phyloP scores from a whole-genome alignment of 2,113 vertebrate species.

The Psophia crepitans region DNA sequence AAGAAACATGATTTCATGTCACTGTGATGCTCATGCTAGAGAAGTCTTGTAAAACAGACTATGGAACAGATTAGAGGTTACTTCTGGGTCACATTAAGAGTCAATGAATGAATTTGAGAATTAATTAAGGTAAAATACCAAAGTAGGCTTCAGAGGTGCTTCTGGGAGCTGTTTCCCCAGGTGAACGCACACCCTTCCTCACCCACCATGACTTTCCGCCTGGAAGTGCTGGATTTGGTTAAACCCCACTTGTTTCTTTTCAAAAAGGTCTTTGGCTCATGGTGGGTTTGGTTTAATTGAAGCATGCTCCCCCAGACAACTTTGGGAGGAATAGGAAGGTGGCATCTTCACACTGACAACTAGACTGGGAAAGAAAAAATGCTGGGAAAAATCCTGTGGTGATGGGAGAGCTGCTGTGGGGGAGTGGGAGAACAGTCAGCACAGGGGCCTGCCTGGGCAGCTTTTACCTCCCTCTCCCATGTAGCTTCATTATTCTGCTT shows the following conservation, averaged over 20 bases:
- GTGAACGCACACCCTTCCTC: not conserved
- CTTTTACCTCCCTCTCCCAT: not conserved
- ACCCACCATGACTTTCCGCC: not conserved
- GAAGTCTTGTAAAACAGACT: not conserved
- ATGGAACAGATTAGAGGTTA: not conserved
- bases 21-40: not conserved
- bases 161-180: not conserved
- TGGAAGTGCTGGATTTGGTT: not conserved
- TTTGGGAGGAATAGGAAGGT: not conserved
- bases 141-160: not conserved
- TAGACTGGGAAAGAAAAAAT: not conserved
- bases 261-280: not conserved
- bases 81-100: not conserved
- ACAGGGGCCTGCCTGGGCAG: not conserved
- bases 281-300: not conserved
- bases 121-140: not conserved
- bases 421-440: not conserved
- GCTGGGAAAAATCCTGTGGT: not conserved
- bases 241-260: not conserved
- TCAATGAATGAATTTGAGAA: not conserved
- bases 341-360: not conserved
- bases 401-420: accelerated
- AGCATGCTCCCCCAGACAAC: not conserved
- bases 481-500: not conserved
- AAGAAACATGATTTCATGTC: not conserved